These are phyloP conservation scores for Austrofundulus limnaeus DNA, from an alignment of 2,113 vertebrate species.

Conservation along the genomic window DNA sequence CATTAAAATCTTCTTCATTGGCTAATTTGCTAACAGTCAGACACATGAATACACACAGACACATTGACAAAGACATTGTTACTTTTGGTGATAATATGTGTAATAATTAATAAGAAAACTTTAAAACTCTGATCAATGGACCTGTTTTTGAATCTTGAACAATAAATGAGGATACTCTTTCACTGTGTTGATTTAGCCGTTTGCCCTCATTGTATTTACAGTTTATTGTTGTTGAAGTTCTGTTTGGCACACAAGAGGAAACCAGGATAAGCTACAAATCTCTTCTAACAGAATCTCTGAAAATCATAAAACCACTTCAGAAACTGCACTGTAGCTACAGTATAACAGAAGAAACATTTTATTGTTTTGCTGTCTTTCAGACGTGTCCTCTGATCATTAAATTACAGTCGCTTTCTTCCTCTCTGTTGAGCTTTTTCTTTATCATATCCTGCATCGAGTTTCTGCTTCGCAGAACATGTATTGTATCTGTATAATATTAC, in stretches of 20 bases:
- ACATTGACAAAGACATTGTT: no score
- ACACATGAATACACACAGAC: no score
- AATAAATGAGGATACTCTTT: no score
- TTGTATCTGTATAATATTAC: constrained; percentile 17
- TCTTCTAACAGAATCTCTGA: not conserved
- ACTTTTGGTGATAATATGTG: no score
- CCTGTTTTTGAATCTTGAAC: no score
- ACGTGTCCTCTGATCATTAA: not conserved
- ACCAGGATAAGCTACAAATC: not conserved
- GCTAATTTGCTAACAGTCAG: no score
- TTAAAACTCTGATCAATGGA: not conserved
- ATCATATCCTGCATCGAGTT: constrained; percentile 3
- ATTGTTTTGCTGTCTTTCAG: not conserved
- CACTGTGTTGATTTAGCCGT: constrained; percentile 1
- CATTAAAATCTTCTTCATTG: no score
- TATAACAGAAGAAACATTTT: not conserved
- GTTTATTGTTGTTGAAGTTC: not conserved
- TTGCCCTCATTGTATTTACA: not conserved
- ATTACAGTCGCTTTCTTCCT: constrained; percentile 3
- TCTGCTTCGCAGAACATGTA: constrained; percentile 2
- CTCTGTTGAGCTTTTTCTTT: not conserved
- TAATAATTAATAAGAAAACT: no score
- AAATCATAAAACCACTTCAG: not conserved
- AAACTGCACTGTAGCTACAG: not conserved
- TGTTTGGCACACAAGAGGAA: no score